Percentiles rank a stretch among this genome's conserved stretches.
These are phyloP conservation scores for Ormyrus nitidulus DNA, from an alignment of 2,888 invertebrate genomes.

Conservation along the genomic window DNA sequence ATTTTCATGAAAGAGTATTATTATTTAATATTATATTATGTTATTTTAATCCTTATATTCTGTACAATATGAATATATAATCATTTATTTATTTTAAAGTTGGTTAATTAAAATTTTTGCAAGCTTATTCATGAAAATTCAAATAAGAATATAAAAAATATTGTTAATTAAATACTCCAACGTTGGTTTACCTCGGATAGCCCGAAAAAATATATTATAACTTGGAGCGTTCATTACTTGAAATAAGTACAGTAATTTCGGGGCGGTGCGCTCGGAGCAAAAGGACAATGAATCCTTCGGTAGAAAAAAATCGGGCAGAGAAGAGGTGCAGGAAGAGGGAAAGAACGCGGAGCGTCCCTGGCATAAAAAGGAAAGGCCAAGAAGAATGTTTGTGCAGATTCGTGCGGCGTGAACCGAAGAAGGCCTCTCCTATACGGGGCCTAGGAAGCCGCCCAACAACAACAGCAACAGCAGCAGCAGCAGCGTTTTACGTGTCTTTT, in stretches of 20 bases:
- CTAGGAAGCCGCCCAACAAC: background rate
- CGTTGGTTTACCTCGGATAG: background rate
- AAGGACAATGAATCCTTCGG: conserved; percentile 32
- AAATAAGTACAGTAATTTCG: conserved; percentile 45
- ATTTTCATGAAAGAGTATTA: background rate
- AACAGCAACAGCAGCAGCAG: conserved; percentile 15
- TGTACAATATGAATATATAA: too few relatives aligned
- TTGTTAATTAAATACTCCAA: too few relatives aligned
- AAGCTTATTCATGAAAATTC: too few relatives aligned
- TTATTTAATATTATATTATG: background rate
- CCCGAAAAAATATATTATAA: conserved; percentile 2
- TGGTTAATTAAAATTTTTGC: too few relatives aligned
- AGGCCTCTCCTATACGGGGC: too few relatives aligned
- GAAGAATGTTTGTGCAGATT: background rate
- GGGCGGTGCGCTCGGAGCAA: background rate
- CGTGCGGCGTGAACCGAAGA: too few relatives aligned
- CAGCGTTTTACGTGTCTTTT: conserved; percentile 37
- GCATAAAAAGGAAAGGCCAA: background rate
- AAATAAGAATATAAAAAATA: too few relatives aligned
- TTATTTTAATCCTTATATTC: too few relatives aligned
- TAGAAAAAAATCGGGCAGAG: background rate
- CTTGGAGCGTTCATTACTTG: conserved; percentile 41
- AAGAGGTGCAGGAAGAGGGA: background rate
- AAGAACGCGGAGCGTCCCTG: background rate
- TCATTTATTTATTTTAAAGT: too few relatives aligned